phyloP scores from a whole-genome alignment of 2,113 vertebrate genomes.

The Oenanthe oenanthe region DNA sequence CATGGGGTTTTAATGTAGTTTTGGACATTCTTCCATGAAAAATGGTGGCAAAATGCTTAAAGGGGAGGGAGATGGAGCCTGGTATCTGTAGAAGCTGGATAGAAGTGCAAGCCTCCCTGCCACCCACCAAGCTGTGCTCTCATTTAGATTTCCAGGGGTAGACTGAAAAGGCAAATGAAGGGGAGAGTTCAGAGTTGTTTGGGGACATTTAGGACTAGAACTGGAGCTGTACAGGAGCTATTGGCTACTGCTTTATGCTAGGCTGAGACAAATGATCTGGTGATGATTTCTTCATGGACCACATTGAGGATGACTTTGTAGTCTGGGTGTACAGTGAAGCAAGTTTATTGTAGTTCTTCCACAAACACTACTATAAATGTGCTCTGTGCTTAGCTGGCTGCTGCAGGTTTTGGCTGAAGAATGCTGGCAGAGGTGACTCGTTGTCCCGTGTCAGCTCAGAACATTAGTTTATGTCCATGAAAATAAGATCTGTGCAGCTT shows the following conservation, averaged over 20 bases:
- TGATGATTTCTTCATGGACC: not conserved
- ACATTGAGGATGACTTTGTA: not conserved
- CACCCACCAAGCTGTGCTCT: not conserved
- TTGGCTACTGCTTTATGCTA: not conserved
- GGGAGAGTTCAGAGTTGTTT: not conserved
- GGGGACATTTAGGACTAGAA: not conserved
- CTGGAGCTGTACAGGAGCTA: not conserved
- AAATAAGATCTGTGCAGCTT: not conserved
- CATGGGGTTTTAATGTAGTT: not conserved
- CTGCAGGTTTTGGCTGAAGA: not conserved
- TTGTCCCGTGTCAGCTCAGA: not conserved
- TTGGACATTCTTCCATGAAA: not conserved
- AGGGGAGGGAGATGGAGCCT: not conserved
- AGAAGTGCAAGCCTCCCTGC: not conserved
- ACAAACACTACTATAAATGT: accelerated
- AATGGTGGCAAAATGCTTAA: not conserved
- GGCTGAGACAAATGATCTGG: not conserved
- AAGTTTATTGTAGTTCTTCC: not conserved
- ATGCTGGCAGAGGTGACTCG: not conserved
- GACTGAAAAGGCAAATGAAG: not conserved
- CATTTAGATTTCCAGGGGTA: not conserved
- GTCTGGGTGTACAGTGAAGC: not conserved
- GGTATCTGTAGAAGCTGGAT: not conserved
- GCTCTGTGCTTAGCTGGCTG: not conserved
- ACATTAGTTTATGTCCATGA: not conserved